Percentiles rank a stretch among this genome's conserved stretches.
Evolutionary conservation across 2,113 vertebrate species (phyloP).

Genomic region (Anser cygnoides): DNA sequence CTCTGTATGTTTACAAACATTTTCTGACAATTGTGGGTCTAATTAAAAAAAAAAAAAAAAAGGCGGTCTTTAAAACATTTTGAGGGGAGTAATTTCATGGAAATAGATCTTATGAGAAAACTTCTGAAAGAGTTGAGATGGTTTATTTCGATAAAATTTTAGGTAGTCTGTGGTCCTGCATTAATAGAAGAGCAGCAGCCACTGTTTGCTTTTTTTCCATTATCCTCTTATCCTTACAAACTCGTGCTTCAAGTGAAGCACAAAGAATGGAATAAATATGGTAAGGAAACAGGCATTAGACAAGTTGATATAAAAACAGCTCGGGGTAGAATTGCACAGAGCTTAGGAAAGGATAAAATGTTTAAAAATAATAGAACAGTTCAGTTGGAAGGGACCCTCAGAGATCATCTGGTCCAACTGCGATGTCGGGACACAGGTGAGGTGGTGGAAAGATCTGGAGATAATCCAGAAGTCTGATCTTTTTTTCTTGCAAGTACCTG

Average conservation of each 20-base stretch:
- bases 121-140: neutral
- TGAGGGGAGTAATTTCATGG: neutral
- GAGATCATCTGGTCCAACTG: neutral
- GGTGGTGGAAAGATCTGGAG: neutral
- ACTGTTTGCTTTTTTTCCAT: neutral
- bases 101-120: neutral
- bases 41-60: neutral
- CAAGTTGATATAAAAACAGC: neutral
- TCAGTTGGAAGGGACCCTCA: neutral
- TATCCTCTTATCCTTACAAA: neutral
- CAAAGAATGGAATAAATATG: neutral
- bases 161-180: neutral
- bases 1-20: accelerated
- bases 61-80: neutral
- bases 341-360: neutral
- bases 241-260: neutral
- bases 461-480: neutral
- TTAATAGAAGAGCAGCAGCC: accelerated
- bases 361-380: neutral
- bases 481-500: neutral
- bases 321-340: neutral
- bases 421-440: neutral
- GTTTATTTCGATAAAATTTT: neutral
- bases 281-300: neutral
- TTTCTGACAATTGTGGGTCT: neutral